Evolutionary conservation across 2,888 invertebrate species (phyloP).

Genomic region (Aproaerema taeniolella): DNA sequence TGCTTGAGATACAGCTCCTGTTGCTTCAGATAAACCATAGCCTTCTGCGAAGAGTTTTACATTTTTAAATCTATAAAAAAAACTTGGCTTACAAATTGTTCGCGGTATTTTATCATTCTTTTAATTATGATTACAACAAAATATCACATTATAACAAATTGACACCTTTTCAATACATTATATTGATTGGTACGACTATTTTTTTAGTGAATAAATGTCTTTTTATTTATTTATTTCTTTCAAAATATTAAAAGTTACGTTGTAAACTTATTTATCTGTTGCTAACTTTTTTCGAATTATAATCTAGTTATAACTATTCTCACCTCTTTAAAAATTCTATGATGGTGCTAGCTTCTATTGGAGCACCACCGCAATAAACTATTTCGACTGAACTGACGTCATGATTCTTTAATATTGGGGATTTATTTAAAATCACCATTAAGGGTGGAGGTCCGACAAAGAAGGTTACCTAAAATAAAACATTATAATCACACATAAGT

Average conservation of each 20-base stretch:
- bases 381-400: slow-evolving; percentile 44
- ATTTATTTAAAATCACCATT: slow-evolving; percentile 42
- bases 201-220: no score
- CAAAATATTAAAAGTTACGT: no score
- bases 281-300: no score
- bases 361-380: slow-evolving; percentile 46
- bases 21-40: slow-evolving; percentile 55
- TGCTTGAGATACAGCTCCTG: slow-evolving; percentile 42
- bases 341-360: slow-evolving; percentile 36
- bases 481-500: no score
- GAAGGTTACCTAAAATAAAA: slow-evolving; percentile 31
- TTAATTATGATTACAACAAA: no score
- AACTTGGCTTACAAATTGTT: no score
- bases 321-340: slow-evolving; percentile 37
- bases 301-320: no score
- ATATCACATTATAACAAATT: background rate
- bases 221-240: no score
- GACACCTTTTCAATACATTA: background rate
- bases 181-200: no score
- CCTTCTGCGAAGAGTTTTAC: slow-evolving; percentile 43
- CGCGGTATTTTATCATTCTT: no score
- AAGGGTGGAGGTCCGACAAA: slow-evolving; percentile 43
- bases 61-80: slow-evolving; percentile 35
- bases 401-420: slow-evolving; percentile 35
- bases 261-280: no score